Conservation (phyloP, 2,888 invertebrate genomes). For the Gortyna flavago region DNA sequence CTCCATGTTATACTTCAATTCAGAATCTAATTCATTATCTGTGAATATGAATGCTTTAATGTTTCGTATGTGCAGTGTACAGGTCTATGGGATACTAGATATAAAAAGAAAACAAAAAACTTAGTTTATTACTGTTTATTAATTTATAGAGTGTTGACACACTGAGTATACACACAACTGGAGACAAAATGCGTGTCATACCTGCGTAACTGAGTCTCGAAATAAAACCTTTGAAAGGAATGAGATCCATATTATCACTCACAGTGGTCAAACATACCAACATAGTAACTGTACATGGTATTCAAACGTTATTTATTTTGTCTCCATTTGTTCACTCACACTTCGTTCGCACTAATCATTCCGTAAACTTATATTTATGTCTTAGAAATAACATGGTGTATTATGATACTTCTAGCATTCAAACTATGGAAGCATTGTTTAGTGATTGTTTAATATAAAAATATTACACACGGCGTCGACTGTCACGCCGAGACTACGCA, state of each 20-base stretch:
- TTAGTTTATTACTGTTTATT: constrained; percentile 86
- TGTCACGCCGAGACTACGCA: constrained; percentile 47
- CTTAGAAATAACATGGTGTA: constrained; percentile 74
- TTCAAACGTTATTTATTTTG: constrained; percentile 70
- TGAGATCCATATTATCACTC: constrained; percentile 87
- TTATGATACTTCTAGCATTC: constrained; percentile 66
- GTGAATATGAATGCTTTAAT: no score
- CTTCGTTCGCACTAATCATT: constrained; percentile 71
- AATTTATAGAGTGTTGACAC: constrained; percentile 88
- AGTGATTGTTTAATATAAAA: constrained; percentile 51
- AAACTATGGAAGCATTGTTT: constrained; percentile 58
- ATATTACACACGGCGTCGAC: constrained; percentile 42
- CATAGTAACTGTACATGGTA: constrained; percentile 70
- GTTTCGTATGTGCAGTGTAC: no score
- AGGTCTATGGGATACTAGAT: neutral
- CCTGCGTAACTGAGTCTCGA: constrained; percentile 57
- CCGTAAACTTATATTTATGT: constrained; percentile 70
- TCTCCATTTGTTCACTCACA: constrained; percentile 79
- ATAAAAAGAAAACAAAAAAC: constrained; percentile 71
- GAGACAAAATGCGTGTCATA: constrained; percentile 80
- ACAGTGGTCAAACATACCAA: constrained; percentile 72
- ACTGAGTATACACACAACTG: constrained; percentile 81
- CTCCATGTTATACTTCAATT: no score
- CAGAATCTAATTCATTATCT: no score
- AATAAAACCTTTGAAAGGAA: constrained; percentile 69